phyloP scores from a whole-genome alignment of 2,113 vertebrate species.

The Gadus chalcogrammus region DNA sequence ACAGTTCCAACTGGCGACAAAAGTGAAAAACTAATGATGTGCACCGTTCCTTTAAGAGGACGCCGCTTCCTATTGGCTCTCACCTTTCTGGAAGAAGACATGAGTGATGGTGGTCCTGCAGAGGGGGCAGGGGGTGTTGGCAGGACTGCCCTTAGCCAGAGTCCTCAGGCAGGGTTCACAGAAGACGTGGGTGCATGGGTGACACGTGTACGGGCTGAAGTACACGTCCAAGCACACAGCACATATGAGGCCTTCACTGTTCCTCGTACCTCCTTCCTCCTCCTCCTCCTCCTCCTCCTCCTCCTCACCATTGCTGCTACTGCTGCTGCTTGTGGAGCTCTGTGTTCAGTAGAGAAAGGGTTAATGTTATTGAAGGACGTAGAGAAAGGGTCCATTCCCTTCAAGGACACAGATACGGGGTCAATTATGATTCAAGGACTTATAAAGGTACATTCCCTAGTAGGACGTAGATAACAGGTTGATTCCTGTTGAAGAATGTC shows the following conservation, averaged over 20 bases:
- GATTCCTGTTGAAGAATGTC: too few relatives aligned
- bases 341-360: constrained; percentile 16
- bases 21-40: too few relatives aligned
- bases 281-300: constrained; percentile 50
- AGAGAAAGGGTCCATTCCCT: too few relatives aligned
- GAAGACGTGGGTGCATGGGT: constrained; percentile 94
- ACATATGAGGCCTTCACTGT: constrained; percentile 84
- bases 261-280: constrained; percentile 30
- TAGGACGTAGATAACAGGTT: too few relatives aligned
- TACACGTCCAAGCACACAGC: constrained; percentile 95
- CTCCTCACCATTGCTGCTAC: constrained; percentile 58
- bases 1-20: too few relatives aligned
- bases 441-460: too few relatives aligned
- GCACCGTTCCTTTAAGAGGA: too few relatives aligned
- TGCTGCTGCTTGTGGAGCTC: constrained; percentile 64
- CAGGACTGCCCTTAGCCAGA: constrained; percentile 88
- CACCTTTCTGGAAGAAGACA: constrained; percentile 95
- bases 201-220: constrained; percentile 95
- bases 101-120: constrained; percentile 89
- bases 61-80: constrained; percentile 9
- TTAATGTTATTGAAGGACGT: too few relatives aligned
- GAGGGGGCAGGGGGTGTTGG: constrained; percentile 89
- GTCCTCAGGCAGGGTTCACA: constrained; percentile 95
- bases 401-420: too few relatives aligned
- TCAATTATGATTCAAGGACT: too few relatives aligned